Percentiles rank a stretch among this genome's conserved stretches.
Evolutionary conservation across 2,113 vertebrate genomes (phyloP).

Genomic region (Microtus richardsoni): DNA sequence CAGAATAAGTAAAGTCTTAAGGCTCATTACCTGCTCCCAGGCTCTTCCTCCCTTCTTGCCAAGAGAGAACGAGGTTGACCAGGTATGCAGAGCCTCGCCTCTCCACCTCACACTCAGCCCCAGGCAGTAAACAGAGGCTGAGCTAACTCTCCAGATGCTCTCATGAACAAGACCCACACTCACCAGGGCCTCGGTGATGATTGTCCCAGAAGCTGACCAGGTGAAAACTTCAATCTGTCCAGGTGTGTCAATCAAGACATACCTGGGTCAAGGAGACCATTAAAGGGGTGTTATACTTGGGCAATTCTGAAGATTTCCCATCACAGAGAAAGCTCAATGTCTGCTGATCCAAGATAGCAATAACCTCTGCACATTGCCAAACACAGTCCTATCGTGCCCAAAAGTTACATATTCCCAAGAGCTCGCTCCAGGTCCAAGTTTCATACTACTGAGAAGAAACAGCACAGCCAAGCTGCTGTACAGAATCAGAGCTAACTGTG

Average conservation of each 20-base stretch:
- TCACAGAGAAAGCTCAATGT: not conserved
- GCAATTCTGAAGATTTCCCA: not conserved
- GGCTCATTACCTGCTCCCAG: not conserved
- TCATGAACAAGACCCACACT: constrained; percentile 66
- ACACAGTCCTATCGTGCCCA: not conserved
- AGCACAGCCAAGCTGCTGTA: not conserved
- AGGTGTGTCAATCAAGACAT: constrained; percentile 97
- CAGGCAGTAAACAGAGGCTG: constrained; percentile 3
- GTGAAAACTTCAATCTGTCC: constrained; percentile 99
- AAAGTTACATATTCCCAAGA: not conserved
- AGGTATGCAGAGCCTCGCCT: not conserved
- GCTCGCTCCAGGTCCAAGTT: not conserved
- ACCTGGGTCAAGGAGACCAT: constrained; percentile 85
- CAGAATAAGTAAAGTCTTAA: not conserved
- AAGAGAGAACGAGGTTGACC: not conserved
- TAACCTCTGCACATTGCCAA: not conserved
- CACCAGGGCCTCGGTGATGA: constrained; percentile 97
- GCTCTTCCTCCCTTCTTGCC: not conserved
- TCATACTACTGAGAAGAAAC: constrained; percentile 2
- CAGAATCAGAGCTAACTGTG: not conserved
- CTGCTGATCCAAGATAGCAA: not conserved
- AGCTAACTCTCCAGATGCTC: not conserved
- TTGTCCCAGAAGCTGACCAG: constrained; percentile 98
- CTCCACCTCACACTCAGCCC: not conserved
- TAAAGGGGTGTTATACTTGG: constrained; percentile 3